Evolutionary conservation across 2,113 vertebrate genomes (phyloP).

Genomic region (Castor canadensis): DNA sequence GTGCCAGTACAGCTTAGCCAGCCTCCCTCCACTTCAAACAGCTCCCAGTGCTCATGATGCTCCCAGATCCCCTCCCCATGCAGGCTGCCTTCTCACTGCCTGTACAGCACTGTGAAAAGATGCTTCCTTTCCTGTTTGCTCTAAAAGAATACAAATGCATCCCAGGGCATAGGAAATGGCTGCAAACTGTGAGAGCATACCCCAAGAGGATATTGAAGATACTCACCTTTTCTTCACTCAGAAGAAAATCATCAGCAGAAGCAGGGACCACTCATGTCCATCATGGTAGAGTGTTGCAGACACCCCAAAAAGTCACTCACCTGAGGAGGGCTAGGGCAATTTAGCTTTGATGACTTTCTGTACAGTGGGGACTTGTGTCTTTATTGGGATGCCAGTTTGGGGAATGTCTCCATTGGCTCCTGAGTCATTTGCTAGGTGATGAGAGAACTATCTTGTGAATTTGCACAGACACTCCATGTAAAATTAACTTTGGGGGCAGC

Average conservation of each 20-base stretch:
- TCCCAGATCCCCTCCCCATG: rapidly evolving
- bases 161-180: background rate
- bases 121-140: background rate
- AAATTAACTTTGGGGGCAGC: background rate
- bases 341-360: background rate
- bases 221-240: background rate
- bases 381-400: background rate
- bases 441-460: background rate
- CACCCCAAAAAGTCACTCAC: background rate
- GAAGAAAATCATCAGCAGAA: background rate
- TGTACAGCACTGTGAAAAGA: background rate
- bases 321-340: background rate
- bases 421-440: background rate
- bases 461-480: background rate
- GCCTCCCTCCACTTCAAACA: background rate
- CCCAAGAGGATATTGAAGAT: background rate
- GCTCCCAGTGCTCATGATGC: background rate
- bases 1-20: rapidly evolving
- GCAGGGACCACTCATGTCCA: too few species aligned
- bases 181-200: background rate
- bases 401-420: background rate
- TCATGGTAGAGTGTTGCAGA: background rate
- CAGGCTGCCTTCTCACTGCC: background rate
- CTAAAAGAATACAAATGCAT: background rate
- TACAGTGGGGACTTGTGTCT: background rate